A percentile compares a stretch with the other conserved stretches of the same genome.
These are phyloP conservation scores for Reinhardtius hippoglossoides DNA, from an alignment of 2,113 vertebrate genomes.

Conservation along the genomic window DNA sequence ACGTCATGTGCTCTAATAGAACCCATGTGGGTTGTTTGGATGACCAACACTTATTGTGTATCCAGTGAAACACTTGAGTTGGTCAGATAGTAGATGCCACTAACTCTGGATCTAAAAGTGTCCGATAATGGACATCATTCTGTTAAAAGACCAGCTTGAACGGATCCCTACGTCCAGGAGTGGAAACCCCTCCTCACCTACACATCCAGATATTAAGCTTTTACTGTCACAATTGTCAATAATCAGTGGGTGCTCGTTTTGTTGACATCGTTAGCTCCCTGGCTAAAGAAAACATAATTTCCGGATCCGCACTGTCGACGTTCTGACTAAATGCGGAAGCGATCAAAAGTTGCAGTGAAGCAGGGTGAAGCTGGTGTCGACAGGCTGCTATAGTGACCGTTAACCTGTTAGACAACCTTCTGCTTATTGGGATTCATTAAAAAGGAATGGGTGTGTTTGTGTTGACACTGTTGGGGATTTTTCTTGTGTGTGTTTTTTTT, in stretches of 20 bases:
- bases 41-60: background rate
- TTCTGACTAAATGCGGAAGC: conserved; percentile 61
- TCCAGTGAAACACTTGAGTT: too few relatives aligned
- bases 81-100: background rate
- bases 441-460: background rate
- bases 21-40: background rate
- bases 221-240: background rate
- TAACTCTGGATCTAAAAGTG: background rate
- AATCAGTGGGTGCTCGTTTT: background rate
- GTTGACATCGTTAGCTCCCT: background rate
- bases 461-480: background rate
- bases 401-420: background rate
- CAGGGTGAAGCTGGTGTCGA: background rate
- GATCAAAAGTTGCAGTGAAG: background rate
- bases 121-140: background rate
- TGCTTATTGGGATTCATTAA: background rate
- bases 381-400: background rate
- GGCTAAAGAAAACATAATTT: conserved; percentile 6
- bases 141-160: background rate
- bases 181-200: too few relatives aligned
- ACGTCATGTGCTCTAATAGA: background rate
- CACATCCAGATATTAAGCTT: background rate
- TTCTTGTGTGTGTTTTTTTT: background rate
- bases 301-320: conserved; percentile 51
- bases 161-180: background rate